phyloP scores from a whole-genome alignment of 1,140 invertebrate genomes.

The Meloidogyne exigua region DNA sequence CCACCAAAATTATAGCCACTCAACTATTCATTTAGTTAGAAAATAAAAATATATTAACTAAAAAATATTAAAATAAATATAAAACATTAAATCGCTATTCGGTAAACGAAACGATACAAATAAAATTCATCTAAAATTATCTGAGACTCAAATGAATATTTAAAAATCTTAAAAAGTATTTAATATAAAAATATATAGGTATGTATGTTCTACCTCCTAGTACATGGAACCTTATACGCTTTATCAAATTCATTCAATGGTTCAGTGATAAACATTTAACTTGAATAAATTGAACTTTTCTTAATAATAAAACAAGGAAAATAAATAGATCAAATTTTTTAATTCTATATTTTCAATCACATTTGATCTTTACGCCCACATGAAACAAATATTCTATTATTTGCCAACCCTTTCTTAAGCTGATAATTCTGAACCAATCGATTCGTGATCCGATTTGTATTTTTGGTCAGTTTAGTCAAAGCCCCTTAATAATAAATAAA shows the following conservation, averaged over 20 bases:
- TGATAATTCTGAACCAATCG: background rate
- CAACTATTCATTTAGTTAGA: background rate
- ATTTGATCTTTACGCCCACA: background rate
- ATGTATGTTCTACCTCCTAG: too few relatives aligned
- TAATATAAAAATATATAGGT: too few relatives aligned
- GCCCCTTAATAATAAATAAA: background rate
- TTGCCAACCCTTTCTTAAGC: background rate
- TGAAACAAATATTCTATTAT: slow-evolving; percentile 2
- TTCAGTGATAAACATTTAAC: too few relatives aligned
- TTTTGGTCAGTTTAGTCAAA: background rate
- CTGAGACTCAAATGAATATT: too few relatives aligned
- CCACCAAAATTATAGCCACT: background rate
- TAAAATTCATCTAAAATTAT: too few relatives aligned
- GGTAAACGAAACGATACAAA: too few relatives aligned
- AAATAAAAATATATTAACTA: too few relatives aligned
- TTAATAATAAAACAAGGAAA: background rate
- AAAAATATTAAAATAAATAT: too few relatives aligned
- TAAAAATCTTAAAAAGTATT: too few relatives aligned
- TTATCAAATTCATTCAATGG: too few relatives aligned
- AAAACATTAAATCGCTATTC: too few relatives aligned
- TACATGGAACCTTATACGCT: too few relatives aligned
- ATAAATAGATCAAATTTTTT: background rate
- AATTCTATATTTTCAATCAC: background rate
- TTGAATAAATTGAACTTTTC: background rate
- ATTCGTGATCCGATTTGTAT: background rate